Percentiles rank a stretch among this genome's conserved stretches.
Conservation (phyloP, 2,888 invertebrate genomes). For the Drosophila flavopinicola region DNA sequence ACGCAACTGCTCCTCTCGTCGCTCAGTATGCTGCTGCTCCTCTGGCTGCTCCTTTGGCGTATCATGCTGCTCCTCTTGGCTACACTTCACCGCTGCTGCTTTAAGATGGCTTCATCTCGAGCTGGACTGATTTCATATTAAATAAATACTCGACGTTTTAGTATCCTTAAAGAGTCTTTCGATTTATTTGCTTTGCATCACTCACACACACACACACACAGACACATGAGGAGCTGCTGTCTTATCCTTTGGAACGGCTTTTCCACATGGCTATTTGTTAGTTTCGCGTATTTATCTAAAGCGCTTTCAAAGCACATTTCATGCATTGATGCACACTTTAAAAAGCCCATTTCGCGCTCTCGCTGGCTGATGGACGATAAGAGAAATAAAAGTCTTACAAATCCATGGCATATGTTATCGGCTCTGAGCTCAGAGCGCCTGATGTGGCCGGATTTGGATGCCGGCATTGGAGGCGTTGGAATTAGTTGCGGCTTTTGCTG, state of each 20-base stretch:
- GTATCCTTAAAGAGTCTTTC: conserved; percentile 28
- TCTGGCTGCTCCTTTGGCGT: conserved; percentile 15
- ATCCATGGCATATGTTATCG: conserved; percentile 58
- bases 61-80: conserved; percentile 8
- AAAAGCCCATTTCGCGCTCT: conserved; percentile 58
- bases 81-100: conserved; percentile 15
- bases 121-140: conserved; percentile 13
- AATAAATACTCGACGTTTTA: conserved; percentile 40
- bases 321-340: conserved; percentile 74
- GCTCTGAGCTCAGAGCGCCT: not conserved
- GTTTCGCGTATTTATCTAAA: conserved; percentile 65
- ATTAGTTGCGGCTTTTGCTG: conserved; percentile 7
- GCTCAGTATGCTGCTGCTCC: conserved; percentile 15
- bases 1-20: conserved; percentile 13
- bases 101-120: not conserved
- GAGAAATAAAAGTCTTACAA: conserved; percentile 33
- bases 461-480: conserved; percentile 12
- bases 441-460: conserved; percentile 26
- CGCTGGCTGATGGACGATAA: conserved; percentile 49
- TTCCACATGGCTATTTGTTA: conserved; percentile 58
- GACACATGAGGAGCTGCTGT: not conserved
- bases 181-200: conserved; percentile 10
- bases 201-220: not conserved
- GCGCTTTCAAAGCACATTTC: conserved; percentile 69
- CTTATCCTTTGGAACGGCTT: conserved; percentile 33